Evolutionary conservation across 2,113 vertebrate species (phyloP).

Genomic region (Pituophis catenifer): DNA sequence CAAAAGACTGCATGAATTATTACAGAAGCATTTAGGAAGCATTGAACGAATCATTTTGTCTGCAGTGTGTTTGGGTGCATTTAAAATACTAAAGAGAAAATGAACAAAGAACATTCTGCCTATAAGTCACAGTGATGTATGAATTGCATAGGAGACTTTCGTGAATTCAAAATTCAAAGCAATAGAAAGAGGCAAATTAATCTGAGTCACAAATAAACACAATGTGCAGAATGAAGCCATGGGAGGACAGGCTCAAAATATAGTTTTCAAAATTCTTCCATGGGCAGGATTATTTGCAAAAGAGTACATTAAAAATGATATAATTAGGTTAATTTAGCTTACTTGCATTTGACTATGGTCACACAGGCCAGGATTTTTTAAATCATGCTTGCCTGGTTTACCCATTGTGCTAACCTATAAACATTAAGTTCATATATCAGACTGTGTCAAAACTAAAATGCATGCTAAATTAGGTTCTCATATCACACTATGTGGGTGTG

Average conservation of each 20-base stretch:
- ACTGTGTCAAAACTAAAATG: not conserved
- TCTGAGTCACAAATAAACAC: not conserved
- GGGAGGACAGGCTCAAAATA: not conserved
- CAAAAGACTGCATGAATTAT: slow-evolving; percentile 50
- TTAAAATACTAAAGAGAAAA: slow-evolving; percentile 12
- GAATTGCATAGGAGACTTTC: not conserved
- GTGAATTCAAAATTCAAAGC: fast-evolving
- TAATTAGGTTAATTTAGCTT: not conserved
- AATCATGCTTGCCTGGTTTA: not conserved
- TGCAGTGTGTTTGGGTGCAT: not conserved
- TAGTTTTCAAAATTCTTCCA: not conserved
- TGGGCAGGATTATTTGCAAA: not conserved
- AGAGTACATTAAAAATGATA: not conserved
- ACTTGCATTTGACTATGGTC: not conserved
- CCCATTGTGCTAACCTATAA: not conserved
- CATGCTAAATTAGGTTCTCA: not conserved
- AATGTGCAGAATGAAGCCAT: not conserved
- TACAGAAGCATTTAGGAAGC: slow-evolving; percentile 26
- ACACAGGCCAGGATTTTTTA: not conserved
- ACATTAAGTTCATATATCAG: not conserved
- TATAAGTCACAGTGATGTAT: not conserved
- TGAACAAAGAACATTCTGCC: not conserved
- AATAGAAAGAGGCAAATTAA: not conserved
- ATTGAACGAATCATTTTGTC: slow-evolving; percentile 14
- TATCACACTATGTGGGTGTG: not conserved